Percentiles rank a stretch among this genome's conserved stretches.
Conservation (phyloP, 30 jellyfish, hydroid and myxozoan genomes). For the Hydractinia symbiolongicarpus region DNA sequence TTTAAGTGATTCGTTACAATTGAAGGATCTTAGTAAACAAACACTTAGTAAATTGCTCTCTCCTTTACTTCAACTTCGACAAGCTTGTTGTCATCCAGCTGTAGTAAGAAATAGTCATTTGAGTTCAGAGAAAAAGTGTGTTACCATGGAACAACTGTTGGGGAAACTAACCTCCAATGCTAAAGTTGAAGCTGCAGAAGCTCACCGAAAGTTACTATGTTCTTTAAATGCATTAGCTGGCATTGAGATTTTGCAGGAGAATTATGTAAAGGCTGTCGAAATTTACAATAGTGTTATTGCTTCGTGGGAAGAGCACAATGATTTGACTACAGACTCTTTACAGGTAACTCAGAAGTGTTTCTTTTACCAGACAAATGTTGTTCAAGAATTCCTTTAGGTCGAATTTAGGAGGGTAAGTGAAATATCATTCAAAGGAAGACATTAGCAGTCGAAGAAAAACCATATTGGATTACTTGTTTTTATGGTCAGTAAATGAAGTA, state of each 20-base stretch:
- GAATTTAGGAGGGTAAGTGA: too few relatives aligned
- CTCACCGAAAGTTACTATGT: constrained; percentile 67
- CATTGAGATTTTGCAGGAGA: constrained; percentile 21
- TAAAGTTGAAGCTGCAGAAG: constrained; percentile 80
- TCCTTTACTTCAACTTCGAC: constrained; percentile 73
- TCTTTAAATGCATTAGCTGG: constrained; percentile 80
- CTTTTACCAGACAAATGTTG: background rate
- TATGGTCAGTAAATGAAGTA: too few relatives aligned
- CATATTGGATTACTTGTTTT: too few relatives aligned
- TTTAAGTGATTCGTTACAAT: constrained; percentile 14
- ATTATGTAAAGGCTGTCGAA: constrained; percentile 40
- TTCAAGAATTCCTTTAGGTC: too few relatives aligned
- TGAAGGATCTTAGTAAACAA: constrained; percentile 9
- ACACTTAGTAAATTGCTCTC: constrained; percentile 36
- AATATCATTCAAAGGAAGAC: too few relatives aligned
- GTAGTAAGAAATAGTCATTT: constrained; percentile 58
- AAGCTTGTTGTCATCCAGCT: constrained; percentile 90
- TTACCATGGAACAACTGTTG: constrained; percentile 75
- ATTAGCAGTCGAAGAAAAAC: too few relatives aligned
- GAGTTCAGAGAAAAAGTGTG: constrained; percentile 44
- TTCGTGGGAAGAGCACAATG: constrained; percentile 60
- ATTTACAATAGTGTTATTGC: constrained; percentile 52
- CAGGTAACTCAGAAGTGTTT: constrained; percentile 38
- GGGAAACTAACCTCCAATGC: constrained; percentile 49
- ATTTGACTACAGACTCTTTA: constrained; percentile 56